A percentile compares a stretch with the other conserved stretches of the same genome.
Evolutionary conservation across 2,113 vertebrate genomes (phyloP).

Genomic region (Campylomormyrus tamandua): DNA sequence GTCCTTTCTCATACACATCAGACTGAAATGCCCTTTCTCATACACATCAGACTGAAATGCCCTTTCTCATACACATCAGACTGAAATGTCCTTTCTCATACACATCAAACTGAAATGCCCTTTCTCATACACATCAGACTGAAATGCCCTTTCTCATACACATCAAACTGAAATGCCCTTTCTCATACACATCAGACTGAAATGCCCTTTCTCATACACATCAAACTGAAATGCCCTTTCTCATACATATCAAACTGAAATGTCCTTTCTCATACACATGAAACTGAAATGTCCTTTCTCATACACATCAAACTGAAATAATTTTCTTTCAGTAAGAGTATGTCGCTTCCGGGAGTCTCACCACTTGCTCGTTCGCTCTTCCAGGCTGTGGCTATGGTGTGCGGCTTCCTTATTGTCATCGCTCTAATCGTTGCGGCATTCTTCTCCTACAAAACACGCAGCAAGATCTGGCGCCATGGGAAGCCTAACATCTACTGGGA

Average conservation of each 20-base stretch:
- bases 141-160: too few species aligned
- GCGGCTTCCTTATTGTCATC: constrained; percentile 72
- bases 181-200: background rate
- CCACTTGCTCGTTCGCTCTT: constrained; percentile 2
- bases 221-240: too few species aligned
- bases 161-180: background rate
- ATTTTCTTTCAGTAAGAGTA: background rate
- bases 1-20: too few species aligned
- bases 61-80: too few species aligned
- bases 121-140: too few species aligned
- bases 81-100: background rate
- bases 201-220: background rate
- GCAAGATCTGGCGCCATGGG: constrained; percentile 76
- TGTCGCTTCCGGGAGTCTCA: background rate
- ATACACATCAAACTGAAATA: background rate
- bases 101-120: background rate
- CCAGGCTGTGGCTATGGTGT: constrained; percentile 77
- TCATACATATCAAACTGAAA: too few species aligned
- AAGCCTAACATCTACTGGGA: constrained; percentile 80
- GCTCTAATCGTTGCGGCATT: constrained; percentile 68
- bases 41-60: background rate
- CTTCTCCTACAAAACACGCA: constrained; percentile 70
- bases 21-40: too few species aligned
- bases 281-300: background rate
- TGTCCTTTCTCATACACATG: background rate